These are phyloP conservation scores for Ophioninae sp. DNA, from an alignment of 2,888 invertebrate species.

Conservation along the genomic window DNA sequence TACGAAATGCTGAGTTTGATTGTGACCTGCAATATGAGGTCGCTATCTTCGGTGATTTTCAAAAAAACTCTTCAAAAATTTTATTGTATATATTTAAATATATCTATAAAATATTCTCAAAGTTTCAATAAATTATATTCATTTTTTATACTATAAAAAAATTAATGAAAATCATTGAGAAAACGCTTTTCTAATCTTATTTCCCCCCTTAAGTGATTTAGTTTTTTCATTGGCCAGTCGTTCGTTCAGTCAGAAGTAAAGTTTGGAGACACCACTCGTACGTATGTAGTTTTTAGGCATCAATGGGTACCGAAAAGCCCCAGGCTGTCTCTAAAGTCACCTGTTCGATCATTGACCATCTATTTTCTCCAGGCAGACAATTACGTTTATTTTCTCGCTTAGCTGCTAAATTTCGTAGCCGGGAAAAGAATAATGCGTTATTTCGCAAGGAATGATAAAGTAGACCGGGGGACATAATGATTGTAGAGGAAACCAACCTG, in stretches of 20 bases:
- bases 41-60: too few species aligned
- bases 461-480: conserved; percentile 20
- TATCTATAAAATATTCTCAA: too few species aligned
- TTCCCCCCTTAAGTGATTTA: too few species aligned
- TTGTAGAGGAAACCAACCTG: neutral
- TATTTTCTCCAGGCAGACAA: conserved; percentile 11
- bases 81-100: too few species aligned
- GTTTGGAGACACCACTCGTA: conserved; percentile 1
- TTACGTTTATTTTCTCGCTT: conserved; percentile 20
- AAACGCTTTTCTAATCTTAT: too few species aligned
- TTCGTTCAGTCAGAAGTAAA: neutral
- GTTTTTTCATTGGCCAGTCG: too few species aligned
- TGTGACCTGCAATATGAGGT: too few species aligned
- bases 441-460: conserved; percentile 3
- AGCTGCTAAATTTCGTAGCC: conserved; percentile 32
- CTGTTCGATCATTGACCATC: conserved; percentile 17
- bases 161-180: too few species aligned
- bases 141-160: too few species aligned
- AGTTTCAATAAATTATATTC: too few species aligned
- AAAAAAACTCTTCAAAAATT: too few species aligned
- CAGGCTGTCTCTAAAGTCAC: conserved; percentile 35
- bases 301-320: conserved; percentile 15
- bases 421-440: conserved; percentile 13
- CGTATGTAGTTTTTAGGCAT: neutral
- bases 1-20: too few species aligned